These are phyloP conservation scores for Conops quadrifasciatus DNA, from an alignment of 2,888 invertebrate genomes.

Conservation along the genomic window DNA sequence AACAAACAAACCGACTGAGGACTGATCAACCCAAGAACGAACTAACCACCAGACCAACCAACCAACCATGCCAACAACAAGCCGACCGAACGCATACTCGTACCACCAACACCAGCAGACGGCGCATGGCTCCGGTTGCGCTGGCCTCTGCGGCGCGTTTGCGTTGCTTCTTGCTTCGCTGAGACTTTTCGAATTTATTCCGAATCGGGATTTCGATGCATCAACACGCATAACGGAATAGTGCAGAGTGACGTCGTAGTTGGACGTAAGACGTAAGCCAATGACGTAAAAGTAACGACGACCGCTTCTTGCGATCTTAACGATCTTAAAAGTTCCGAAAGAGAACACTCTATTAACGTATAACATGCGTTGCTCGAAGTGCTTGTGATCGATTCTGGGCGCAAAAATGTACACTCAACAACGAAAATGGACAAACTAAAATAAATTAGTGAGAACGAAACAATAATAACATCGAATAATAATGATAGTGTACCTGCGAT, in stretches of 20 bases:
- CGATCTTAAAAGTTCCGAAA: no score
- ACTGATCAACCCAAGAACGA: no score
- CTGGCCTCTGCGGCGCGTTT: no score
- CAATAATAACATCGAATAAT: not conserved
- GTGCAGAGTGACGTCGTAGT: not conserved
- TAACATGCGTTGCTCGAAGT: no score
- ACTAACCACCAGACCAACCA: not conserved
- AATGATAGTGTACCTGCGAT: no score
- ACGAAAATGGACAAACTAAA: not conserved
- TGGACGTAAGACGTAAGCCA: constrained; percentile 10
- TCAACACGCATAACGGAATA: constrained; percentile 59
- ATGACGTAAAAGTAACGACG: constrained; percentile 11
- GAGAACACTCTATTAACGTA: no score
- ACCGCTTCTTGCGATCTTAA: no score
- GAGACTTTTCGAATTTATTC: constrained; percentile 63
- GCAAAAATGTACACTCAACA: not conserved
- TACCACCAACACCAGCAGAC: constrained; percentile 1
- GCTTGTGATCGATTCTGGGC: not conserved
- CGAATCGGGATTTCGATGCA: constrained; percentile 63
- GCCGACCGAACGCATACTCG: constrained; percentile 3
- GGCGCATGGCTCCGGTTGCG: no score
- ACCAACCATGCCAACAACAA: constrained; percentile 12
- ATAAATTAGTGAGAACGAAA: not conserved
- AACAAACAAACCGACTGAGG: no score
- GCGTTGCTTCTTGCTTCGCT: no score